These are phyloP conservation scores for Alligator mississippiensis DNA, from an alignment of 2,113 vertebrate genomes.

Conservation along the genomic window DNA sequence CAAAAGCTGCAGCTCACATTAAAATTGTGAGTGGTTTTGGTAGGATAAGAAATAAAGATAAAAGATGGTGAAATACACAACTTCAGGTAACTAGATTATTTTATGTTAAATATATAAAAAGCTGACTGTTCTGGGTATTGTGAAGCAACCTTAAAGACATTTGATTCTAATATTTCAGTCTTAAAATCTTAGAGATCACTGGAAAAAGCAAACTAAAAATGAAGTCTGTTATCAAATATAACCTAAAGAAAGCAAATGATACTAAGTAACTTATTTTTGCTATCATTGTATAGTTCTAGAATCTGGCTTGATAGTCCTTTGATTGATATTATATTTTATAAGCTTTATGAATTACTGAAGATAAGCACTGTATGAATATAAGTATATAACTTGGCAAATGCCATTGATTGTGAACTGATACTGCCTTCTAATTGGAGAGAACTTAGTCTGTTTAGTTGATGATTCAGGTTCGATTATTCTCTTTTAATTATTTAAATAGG, in stretches of 20 bases:
- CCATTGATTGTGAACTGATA: not conserved
- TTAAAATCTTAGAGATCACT: not conserved
- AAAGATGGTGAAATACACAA: not conserved
- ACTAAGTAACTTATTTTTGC: fast-evolving
- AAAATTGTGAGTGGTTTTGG: not conserved
- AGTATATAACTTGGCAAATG: not conserved
- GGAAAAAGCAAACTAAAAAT: not conserved
- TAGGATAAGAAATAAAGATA: not conserved
- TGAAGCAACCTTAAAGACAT: not conserved
- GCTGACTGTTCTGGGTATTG: not conserved
- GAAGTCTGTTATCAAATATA: not conserved
- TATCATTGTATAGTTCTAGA: not conserved
- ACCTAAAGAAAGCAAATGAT: not conserved
- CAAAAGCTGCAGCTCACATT: not conserved
- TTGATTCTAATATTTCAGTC: not conserved
- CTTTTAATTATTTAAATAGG: not conserved
- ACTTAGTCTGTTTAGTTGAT: not conserved
- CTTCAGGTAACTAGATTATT: not conserved
- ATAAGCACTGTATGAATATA: not conserved
- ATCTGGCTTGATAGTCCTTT: not conserved
- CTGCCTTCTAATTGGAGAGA: not conserved
- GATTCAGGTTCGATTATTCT: not conserved
- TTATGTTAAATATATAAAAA: not conserved
- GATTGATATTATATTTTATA: not conserved
- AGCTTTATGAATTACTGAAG: not conserved